Conservation (phyloP, 2,113 vertebrate genomes). For the Trematomus loennbergii region DNA sequence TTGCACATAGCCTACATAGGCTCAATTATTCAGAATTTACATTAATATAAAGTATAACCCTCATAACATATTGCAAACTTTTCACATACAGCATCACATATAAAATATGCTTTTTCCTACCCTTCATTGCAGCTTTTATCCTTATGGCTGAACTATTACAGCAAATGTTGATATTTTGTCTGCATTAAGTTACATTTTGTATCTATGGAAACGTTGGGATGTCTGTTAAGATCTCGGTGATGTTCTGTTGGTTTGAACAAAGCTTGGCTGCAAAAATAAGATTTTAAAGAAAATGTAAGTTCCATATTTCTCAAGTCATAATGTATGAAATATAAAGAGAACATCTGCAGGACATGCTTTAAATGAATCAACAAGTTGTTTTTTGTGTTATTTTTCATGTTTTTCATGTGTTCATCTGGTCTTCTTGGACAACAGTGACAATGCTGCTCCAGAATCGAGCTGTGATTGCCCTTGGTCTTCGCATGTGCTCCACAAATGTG, state of each 20-base stretch:
- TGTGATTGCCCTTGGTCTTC: constrained; percentile 59
- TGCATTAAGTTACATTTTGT: background rate
- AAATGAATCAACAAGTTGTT: background rate
- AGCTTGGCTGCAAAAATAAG: background rate
- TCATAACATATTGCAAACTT: too few species aligned
- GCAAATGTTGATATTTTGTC: background rate
- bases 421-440: constrained; percentile 17
- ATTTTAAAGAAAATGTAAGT: background rate
- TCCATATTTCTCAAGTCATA: background rate
- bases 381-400: background rate
- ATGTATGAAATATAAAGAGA: background rate
- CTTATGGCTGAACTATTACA: background rate
- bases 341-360: background rate
- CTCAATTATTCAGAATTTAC: too few species aligned
- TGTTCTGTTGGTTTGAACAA: background rate
- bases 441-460: constrained; percentile 75
- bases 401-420: background rate
- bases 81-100: background rate
- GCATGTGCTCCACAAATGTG: constrained; percentile 59
- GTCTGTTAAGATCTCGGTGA: background rate
- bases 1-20: background rate
- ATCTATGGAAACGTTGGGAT: background rate
- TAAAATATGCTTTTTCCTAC: background rate
- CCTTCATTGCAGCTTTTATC: background rate
- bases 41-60: too few species aligned